Base-by-base conservation (phyloP, 2,113 vertebrate species). In the Andinoacara biseriatus region DNA sequence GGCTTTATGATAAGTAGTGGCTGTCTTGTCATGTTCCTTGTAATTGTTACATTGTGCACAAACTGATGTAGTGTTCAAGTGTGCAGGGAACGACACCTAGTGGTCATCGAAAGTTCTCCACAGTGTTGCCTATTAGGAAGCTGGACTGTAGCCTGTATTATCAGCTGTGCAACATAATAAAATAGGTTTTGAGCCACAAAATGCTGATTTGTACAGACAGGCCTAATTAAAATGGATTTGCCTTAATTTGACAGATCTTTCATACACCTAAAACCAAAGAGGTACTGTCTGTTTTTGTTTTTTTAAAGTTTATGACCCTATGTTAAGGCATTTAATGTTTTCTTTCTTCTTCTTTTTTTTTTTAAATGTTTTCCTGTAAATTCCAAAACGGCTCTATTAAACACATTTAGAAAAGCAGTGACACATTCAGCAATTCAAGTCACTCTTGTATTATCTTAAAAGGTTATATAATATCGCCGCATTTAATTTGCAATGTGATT, bases 31-130 rank as follows among this genome's bases (percentile, higher is more conserved):
- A 31, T 52, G 65, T 31, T 52, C 43, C 29, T 24, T 7, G 65
- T 72, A 20, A 72, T 52, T 31, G 46, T n/a, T 52, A 33, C 2
- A 20, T 0, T 46, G 1, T 57, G 7, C 15, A 15, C 22, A 20
- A 69, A 75, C 15, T 69, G 43, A 22, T 5, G 14, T 4, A 26
- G 17, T 43, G 33, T 1, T 58, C 8, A 31, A 14, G 17, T 14
- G 3, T 76, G 5, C 56, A 65, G 0, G 1, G 9, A 76, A 77
- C 5, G 80, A 83, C 86, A 85, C 83, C 84, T 90, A 54, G 86
- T 90, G 88, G 84, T 62, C 77, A 62, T 1, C 14, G 49, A 22
- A 31, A 49, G 56, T 7, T 31, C 5, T 58, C 17, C 33, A 75
- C 8, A 56, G 1, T 56, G 74, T 54, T 88, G 18, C 61, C 75